Evolutionary conservation across 2,888 invertebrate genomes (phyloP).

Genomic region (Callosobruchus maculatus): DNA sequence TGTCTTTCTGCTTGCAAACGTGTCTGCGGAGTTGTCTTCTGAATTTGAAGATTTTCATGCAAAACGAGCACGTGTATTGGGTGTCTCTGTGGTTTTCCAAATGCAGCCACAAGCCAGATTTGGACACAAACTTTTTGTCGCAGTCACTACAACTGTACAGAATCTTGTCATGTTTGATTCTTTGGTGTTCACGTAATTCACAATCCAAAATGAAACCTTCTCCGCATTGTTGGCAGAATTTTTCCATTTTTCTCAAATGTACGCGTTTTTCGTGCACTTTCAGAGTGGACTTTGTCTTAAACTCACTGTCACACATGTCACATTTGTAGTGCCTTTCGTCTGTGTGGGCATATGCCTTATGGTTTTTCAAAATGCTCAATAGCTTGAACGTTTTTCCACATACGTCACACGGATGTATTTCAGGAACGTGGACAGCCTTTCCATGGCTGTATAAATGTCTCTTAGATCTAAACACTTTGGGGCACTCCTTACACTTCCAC

Average conservation of each 20-base stretch:
- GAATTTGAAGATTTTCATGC: not conserved
- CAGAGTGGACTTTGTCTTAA: slow-evolving; percentile 6
- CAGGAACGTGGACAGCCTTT: not conserved
- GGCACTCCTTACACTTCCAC: not conserved
- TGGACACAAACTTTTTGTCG: not conserved
- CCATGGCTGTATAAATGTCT: not conserved
- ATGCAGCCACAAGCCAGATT: not conserved
- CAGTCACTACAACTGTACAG: not conserved
- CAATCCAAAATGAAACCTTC: slow-evolving; percentile 8
- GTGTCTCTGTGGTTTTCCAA: not conserved
- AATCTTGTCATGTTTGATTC: slow-evolving; percentile 5
- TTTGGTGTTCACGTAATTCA: slow-evolving; percentile 10
- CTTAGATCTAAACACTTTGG: not conserved
- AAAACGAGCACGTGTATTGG: not conserved
- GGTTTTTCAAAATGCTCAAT: not conserved
- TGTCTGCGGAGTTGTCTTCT: not conserved
- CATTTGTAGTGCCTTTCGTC: not conserved
- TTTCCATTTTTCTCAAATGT: slow-evolving; percentile 8
- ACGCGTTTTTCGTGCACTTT: slow-evolving; percentile 10
- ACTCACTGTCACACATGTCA: slow-evolving; percentile 1
- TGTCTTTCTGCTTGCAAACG: not conserved
- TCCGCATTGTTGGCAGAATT: slow-evolving; percentile 10
- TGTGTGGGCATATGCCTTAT: not conserved
- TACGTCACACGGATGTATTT: not conserved
- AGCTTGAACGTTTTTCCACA: not conserved